phyloP scores from a whole-genome alignment of 2,113 vertebrate species.

The Lipotes vexillifer region DNA sequence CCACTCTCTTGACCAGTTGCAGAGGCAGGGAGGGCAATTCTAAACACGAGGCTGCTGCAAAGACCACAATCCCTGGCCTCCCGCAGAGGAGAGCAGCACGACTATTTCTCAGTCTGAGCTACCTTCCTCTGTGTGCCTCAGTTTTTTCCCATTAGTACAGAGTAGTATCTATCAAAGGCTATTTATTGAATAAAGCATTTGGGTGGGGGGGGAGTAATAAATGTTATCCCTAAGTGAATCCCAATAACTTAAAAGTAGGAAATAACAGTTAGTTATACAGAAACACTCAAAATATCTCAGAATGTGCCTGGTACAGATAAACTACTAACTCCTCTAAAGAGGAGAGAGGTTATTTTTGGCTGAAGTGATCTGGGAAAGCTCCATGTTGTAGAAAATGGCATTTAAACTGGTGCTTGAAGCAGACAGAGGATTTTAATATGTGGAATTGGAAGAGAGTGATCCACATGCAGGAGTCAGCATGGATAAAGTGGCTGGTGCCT shows the following conservation, averaged over 20 bases:
- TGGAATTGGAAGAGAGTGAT: conserved; percentile 5
- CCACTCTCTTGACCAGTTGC: neutral
- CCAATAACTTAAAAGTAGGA: neutral
- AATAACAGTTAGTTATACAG: neutral
- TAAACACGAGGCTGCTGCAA: neutral
- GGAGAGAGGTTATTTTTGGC: conserved; percentile 37
- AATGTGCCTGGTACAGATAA: neutral
- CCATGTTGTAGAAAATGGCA: neutral
- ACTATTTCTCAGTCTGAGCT: neutral
- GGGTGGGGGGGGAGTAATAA: neutral
- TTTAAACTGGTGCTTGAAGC: conserved; percentile 4
- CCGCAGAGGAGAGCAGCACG: neutral
- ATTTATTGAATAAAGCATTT: neutral
- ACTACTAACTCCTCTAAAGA: neutral
- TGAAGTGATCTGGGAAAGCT: neutral
- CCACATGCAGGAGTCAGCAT: neutral
- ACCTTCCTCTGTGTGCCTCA: neutral
- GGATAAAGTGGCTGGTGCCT: neutral
- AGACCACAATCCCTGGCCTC: neutral
- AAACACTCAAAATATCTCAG: neutral
- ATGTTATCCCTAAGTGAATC: neutral
- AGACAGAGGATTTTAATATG: neutral
- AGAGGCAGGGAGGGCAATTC: neutral
- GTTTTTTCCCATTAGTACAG: neutral
- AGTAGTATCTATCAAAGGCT: neutral